phyloP scores from a whole-genome alignment of 1,140 invertebrate species.

The Drosophila cardini region DNA sequence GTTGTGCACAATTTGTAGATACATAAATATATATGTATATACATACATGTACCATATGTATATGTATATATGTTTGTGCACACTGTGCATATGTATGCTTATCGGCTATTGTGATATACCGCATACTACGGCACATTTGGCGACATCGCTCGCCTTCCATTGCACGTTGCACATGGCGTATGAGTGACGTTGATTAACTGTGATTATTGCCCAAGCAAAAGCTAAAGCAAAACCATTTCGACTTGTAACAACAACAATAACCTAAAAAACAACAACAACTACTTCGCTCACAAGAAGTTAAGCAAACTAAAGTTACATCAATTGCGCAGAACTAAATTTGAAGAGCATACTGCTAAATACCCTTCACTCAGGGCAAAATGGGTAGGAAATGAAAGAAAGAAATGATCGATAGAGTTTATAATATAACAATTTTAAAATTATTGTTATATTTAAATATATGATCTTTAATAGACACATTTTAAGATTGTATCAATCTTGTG shows the following conservation, averaged over 20 bases:
- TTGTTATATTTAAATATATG: too few relatives aligned
- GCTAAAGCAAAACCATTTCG: neutral
- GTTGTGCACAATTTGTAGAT: slow-evolving; percentile 38
- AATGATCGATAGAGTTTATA: too few relatives aligned
- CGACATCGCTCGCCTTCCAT: slow-evolving; percentile 49
- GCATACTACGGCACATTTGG: slow-evolving; percentile 37
- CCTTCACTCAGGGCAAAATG: too few relatives aligned
- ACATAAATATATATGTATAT: neutral
- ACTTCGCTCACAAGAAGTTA: too few relatives aligned
- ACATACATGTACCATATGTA: neutral
- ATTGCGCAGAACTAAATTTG: too few relatives aligned
- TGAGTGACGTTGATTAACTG: slow-evolving; percentile 58
- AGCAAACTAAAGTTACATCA: too few relatives aligned
- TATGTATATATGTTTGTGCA: neutral
- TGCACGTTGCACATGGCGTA: slow-evolving; percentile 76
- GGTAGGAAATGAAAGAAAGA: too few relatives aligned
- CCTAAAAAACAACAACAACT: neutral
- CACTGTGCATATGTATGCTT: slow-evolving; percentile 1
- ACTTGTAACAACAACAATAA: neutral
- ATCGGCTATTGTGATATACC: slow-evolving; percentile 31
- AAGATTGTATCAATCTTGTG: too few relatives aligned
- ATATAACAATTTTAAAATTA: too few relatives aligned
- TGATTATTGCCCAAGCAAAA: slow-evolving; percentile 27
- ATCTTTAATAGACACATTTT: too few relatives aligned
- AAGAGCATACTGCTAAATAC: too few relatives aligned